phyloP scores from a whole-genome alignment of 2,888 invertebrate species.

The Taphrorychus bicolor region DNA sequence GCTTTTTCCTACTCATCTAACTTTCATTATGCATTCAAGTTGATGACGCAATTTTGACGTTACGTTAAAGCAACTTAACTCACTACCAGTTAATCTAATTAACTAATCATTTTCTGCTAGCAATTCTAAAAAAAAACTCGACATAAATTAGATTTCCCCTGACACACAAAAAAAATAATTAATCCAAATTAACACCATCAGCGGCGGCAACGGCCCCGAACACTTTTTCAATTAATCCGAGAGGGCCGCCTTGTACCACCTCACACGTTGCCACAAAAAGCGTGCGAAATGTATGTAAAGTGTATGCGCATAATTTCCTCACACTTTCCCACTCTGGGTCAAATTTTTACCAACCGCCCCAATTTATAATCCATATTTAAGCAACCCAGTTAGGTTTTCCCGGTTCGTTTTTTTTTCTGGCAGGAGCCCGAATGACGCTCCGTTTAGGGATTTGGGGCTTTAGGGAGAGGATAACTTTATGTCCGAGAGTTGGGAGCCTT shows the following conservation, averaged over 20 bases:
- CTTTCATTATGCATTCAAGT: too few relatives aligned
- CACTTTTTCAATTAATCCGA: conserved; percentile 1
- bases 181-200: background rate
- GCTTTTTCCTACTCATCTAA: too few relatives aligned
- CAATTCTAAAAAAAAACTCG: too few relatives aligned
- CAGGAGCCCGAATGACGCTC: too few relatives aligned
- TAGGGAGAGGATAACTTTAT: background rate
- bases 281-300: conserved; percentile 24
- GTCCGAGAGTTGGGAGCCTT: background rate
- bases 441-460: too few relatives aligned
- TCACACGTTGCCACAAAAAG: conserved; percentile 5
- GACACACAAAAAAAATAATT: too few relatives aligned
- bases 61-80: too few relatives aligned
- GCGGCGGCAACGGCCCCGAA: background rate
- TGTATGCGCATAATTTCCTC: conserved; percentile 30
- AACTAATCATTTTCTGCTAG: too few relatives aligned
- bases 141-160: too few relatives aligned
- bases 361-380: conserved; percentile 32
- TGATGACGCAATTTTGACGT: too few relatives aligned
- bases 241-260: background rate
- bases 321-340: conserved; percentile 20
- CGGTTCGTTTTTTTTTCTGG: background rate
- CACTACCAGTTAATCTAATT: too few relatives aligned
- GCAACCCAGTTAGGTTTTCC: conserved; percentile 12
- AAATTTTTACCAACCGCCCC: conserved; percentile 13